Base-by-base conservation (phyloP, 2,888 invertebrate species). In the Pandemis cinnamomeana region DNA sequence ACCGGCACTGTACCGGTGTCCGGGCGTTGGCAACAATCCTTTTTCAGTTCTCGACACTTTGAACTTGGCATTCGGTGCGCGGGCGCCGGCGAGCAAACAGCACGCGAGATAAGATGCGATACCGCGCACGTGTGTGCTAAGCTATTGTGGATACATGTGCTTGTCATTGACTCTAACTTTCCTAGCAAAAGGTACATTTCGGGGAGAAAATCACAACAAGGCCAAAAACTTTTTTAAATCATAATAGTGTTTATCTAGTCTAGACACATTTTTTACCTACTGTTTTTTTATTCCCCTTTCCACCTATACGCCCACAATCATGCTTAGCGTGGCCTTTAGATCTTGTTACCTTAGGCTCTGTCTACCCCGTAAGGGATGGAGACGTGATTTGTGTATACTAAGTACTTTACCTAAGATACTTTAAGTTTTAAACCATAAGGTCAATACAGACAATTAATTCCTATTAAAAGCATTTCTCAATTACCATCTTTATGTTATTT, bases 11-110 rank as follows among this genome's bases (percentile, higher is more conserved):
- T 8, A 6, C 15, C 48, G 27, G 53, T 15, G 55, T 7, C 44
- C 64, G 70, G 66, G 42, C 60, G 36, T 60, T n/a, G 36, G 42
- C 62, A 11, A 70, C 66, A 60, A 66, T 44, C 69, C 70, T 63
- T 71, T 70, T 70, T 79, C 82, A 83, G 86, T 83, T 84, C 88
- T 86, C 91, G 90, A 91, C 90, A 90, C 87, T 89, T 89, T 93
- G 91, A 93, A 93, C 93, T 93, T 93, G 93, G 91, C 91, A 89
- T 86, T 91, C 89, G 85, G 81, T 55, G 84, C 80, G 83, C 81
- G 84, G 83, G 83, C 80, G 79, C 80, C 76, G 77, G 75, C 76
- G 78, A 77, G 79, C 80, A 75, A 71, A 71, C 75, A 67, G 71
- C 74, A 75, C 71, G 62, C 71, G 75, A 75, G 71, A 75, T 71